Evolutionary conservation across 2,113 vertebrate species (phyloP).

Genomic region (Nothobranchius kuhntae): DNA sequence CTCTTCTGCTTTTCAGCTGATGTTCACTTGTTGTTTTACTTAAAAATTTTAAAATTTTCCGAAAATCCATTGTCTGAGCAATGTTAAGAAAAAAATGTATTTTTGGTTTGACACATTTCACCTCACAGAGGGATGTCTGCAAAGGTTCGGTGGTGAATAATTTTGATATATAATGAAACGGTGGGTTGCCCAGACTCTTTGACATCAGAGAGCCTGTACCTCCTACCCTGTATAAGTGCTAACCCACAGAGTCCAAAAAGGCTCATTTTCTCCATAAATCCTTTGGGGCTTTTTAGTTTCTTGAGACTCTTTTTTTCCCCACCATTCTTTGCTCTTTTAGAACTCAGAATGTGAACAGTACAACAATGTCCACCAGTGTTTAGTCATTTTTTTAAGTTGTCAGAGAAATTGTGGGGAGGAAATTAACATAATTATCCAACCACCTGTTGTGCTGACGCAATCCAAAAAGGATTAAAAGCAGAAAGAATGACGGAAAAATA

Average conservation of each 20-base stretch:
- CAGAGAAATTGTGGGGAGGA: slow-evolving; percentile 50
- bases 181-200: slow-evolving; percentile 42
- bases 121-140: slow-evolving; percentile 30
- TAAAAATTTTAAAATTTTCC: not conserved
- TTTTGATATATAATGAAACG: slow-evolving; percentile 50
- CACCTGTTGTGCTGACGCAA: slow-evolving; percentile 52
- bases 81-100: not conserved
- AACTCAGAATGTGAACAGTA: slow-evolving; percentile 60
- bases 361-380: slow-evolving; percentile 60
- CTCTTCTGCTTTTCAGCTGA: not conserved
- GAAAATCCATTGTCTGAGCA: not conserved
- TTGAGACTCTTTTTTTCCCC: slow-evolving; percentile 11
- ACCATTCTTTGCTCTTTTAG: slow-evolving; percentile 37
- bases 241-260: slow-evolving; percentile 59
- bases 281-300: slow-evolving; percentile 48
- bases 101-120: not conserved
- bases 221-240: slow-evolving; percentile 62
- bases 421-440: slow-evolving; percentile 61
- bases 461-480: slow-evolving; percentile 17
- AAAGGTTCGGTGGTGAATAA: slow-evolving; percentile 35
- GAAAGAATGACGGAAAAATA: not conserved
- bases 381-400: slow-evolving; percentile 48
- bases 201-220: slow-evolving; percentile 43
- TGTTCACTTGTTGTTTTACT: not conserved
- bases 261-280: slow-evolving; percentile 35